phyloP scores from a whole-genome alignment of 2,888 invertebrate genomes.

The Allophyes oxyacanthae region DNA sequence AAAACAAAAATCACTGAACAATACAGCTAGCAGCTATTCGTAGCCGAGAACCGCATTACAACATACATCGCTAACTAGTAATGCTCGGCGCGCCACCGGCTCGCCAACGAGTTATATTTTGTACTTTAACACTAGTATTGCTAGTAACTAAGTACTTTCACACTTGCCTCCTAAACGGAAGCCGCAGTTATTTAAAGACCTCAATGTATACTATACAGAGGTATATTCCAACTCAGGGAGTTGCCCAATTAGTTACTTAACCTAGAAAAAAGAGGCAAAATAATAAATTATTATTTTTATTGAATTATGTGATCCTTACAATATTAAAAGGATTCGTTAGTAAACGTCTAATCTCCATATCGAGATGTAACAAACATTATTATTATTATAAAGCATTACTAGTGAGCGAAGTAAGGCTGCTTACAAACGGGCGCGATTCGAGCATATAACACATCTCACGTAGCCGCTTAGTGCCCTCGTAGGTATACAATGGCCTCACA shows the following conservation, averaged over 20 bases:
- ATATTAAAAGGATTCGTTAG: slow-evolving; percentile 38
- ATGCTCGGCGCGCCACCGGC: slow-evolving; percentile 61
- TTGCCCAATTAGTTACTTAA: slow-evolving; percentile 48
- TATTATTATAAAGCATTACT: slow-evolving; percentile 62
- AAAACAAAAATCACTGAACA: slow-evolving; percentile 67
- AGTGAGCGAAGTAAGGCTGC: slow-evolving; percentile 68
- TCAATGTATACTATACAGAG: slow-evolving; percentile 24
- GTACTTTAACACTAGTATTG: slow-evolving; percentile 65
- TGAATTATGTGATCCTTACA: slow-evolving; percentile 41
- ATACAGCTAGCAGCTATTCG: slow-evolving; percentile 66
- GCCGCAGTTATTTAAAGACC: slow-evolving; percentile 19
- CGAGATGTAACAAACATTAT: slow-evolving; percentile 38
- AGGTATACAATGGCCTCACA: slow-evolving; percentile 10
- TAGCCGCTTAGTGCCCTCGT: slow-evolving; percentile 47
- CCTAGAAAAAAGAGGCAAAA: slow-evolving; percentile 39
- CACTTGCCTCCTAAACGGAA: slow-evolving; percentile 20
- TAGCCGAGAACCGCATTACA: slow-evolving; percentile 59
- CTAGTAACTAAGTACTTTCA: slow-evolving; percentile 53
- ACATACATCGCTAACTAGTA: slow-evolving; percentile 73
- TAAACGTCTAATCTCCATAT: slow-evolving; percentile 32
- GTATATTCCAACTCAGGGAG: slow-evolving; percentile 7
- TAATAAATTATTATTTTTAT: slow-evolving; percentile 45
- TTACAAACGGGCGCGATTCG: slow-evolving; percentile 64
- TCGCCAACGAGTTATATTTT: slow-evolving; percentile 51
- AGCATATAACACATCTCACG: slow-evolving; percentile 55